phyloP scores from a whole-genome alignment of 2,888 invertebrate species.

The Artemia sp. region DNA sequence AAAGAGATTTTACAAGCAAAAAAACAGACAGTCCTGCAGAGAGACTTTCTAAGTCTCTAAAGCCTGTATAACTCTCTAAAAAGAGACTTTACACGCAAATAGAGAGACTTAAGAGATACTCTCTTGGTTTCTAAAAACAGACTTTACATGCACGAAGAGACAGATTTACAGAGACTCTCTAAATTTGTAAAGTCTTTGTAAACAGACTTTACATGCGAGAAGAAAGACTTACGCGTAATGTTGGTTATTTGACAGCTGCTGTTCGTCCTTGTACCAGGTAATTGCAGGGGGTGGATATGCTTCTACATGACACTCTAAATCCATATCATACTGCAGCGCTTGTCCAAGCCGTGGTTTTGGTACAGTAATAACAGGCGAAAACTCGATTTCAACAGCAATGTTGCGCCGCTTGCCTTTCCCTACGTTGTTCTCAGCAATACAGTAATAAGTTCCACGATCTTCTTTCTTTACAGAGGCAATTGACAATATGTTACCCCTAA shows the following conservation, averaged over 20 bases:
- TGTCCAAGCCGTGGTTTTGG: slow-evolving; percentile 64
- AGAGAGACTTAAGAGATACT: no score
- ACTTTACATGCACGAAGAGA: no score
- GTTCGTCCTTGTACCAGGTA: slow-evolving; percentile 65
- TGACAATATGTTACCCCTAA: slow-evolving; percentile 59
- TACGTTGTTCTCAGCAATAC: slow-evolving; percentile 46
- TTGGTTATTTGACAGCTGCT: slow-evolving; percentile 67
- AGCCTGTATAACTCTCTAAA: no score
- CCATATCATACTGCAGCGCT: slow-evolving; percentile 64
- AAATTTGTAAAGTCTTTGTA: neutral
- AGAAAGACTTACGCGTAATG: slow-evolving; percentile 47
- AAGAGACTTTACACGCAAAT: no score
- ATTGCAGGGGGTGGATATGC: slow-evolving; percentile 88
- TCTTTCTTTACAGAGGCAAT: slow-evolving; percentile 62
- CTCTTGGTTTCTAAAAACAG: no score
- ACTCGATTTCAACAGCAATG: slow-evolving; percentile 76
- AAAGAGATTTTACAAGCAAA: no score
- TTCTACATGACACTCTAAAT: slow-evolving; percentile 72
- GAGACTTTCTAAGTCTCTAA: no score
- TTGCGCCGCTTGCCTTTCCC: slow-evolving; percentile 58
- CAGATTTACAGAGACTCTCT: neutral
- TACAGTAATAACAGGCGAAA: slow-evolving; percentile 67
- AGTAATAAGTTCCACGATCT: slow-evolving; percentile 81
- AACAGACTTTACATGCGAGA: neutral
- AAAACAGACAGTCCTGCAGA: no score